These are phyloP conservation scores for Acomys russatus DNA, from an alignment of 2,797 vertebrate genomes.

Conservation along the genomic window DNA sequence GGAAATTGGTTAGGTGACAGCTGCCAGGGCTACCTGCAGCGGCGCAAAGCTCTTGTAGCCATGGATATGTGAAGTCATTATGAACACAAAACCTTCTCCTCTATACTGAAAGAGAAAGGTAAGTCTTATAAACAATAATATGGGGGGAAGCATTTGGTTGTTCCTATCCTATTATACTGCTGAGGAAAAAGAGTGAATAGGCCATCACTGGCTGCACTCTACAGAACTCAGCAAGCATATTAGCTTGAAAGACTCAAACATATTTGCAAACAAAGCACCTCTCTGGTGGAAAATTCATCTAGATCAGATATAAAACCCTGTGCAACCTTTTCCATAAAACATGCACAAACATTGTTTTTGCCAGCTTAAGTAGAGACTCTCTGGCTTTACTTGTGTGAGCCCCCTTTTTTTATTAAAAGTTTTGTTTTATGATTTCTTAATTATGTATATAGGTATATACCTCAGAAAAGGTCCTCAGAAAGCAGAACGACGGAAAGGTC, in stretches of 20 bases:
- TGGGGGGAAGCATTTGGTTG: background rate
- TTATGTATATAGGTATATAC: background rate
- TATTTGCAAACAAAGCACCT: constrained; percentile 1
- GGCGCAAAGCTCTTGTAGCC: constrained; percentile 2
- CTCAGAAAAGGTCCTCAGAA: background rate
- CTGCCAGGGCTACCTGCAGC: constrained; percentile 26
- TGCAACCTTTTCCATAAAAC: constrained; percentile 46
- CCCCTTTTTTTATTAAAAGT: background rate
- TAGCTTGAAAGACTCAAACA: background rate
- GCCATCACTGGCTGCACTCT: background rate
- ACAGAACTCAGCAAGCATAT: background rate
- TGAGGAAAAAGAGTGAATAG: background rate
- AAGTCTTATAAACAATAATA: constrained; percentile 5
- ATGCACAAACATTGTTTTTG: background rate
- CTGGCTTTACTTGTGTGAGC: background rate
- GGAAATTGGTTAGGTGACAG: background rate
- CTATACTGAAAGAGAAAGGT: constrained; percentile 34
- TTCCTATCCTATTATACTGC: background rate
- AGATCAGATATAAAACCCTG: background rate
- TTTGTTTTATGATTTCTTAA: background rate
- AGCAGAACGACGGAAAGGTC: background rate
- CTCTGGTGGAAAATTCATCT: constrained; percentile 39
- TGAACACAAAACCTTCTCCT: background rate
- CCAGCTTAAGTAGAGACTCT: background rate
- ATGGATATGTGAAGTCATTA: background rate